Conservation (phyloP, 1,140 invertebrate species). For the Trachelipus rathkii region DNA sequence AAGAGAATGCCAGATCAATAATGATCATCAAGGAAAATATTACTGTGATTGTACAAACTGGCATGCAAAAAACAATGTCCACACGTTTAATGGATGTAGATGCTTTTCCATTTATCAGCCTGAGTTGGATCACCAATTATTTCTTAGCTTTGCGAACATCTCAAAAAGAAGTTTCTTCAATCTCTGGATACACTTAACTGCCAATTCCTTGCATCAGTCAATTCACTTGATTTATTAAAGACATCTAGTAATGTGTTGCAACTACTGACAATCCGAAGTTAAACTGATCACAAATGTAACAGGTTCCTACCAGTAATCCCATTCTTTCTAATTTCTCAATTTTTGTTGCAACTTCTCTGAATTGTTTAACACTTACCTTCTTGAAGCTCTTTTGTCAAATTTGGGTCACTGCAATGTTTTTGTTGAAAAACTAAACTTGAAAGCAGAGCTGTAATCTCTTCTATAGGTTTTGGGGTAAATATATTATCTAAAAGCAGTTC, state of each 20-base stretch:
- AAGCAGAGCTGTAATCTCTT: conserved; percentile 75
- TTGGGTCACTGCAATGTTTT: conserved; percentile 59
- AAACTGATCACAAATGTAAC: conserved; percentile 61
- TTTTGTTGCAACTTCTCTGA: conserved; percentile 54
- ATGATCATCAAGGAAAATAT: no score
- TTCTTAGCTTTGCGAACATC: conserved; percentile 86
- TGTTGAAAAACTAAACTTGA: conserved; percentile 90
- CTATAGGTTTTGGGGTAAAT: conserved; percentile 64
- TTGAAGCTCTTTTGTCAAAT: conserved; percentile 57
- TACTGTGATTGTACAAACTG: conserved; percentile 80
- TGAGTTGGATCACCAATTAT: conserved; percentile 89
- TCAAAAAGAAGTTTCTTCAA: conserved; percentile 84
- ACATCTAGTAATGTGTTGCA: conserved; percentile 92
- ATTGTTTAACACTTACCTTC: conserved; percentile 58
- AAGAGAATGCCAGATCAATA: no score
- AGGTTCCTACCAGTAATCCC: conserved; percentile 55
- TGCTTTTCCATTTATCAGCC: conserved; percentile 87
- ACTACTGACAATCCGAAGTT: conserved; percentile 89
- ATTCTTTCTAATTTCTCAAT: conserved; percentile 58
- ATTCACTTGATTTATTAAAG: conserved; percentile 85
- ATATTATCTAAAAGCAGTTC: conserved; percentile 93
- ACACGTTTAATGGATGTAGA: conserved; percentile 87
- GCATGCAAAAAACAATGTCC: conserved; percentile 98
- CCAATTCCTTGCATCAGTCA: conserved; percentile 93
- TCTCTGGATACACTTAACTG: conserved; percentile 94